Evolutionary conservation across 2,888 invertebrate species (phyloP).

Genomic region (Oegoconia quadripuncta): DNA sequence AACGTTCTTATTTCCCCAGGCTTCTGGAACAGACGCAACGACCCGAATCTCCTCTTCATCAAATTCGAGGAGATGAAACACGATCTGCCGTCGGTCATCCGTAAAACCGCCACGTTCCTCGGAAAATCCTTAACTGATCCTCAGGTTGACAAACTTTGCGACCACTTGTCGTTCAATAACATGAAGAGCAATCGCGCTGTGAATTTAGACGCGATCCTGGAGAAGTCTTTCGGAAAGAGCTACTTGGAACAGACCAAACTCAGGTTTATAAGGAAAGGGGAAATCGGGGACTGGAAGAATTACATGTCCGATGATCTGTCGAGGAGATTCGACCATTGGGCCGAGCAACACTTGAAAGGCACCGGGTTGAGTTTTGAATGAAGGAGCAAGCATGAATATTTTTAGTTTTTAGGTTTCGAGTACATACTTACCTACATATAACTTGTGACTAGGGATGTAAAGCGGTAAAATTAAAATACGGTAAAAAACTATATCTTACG

Average conservation of each 20-base stretch:
- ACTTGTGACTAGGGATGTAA: too few relatives aligned
- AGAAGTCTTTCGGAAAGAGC: constrained; percentile 69
- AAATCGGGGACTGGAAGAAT: constrained; percentile 89
- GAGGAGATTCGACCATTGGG: constrained; percentile 85
- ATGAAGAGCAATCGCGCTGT: constrained; percentile 91
- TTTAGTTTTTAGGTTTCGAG: too few relatives aligned
- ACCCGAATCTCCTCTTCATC: constrained; percentile 86
- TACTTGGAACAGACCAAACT: constrained; percentile 69
- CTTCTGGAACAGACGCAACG: constrained; percentile 85
- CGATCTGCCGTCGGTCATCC: constrained; percentile 83
- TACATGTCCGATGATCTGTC: constrained; percentile 87
- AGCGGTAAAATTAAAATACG: too few relatives aligned
- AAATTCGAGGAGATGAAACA: constrained; percentile 91
- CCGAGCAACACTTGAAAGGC: constrained; percentile 78
- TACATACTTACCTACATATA: too few relatives aligned
- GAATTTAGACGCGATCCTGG: constrained; percentile 83
- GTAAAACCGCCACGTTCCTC: constrained; percentile 85
- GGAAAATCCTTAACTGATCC: constrained; percentile 82
- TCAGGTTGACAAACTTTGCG: constrained; percentile 82
- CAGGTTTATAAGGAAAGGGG: constrained; percentile 87
- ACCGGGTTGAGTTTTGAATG: constrained; percentile 82
- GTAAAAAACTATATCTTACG: too few relatives aligned
- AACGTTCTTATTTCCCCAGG: constrained; percentile 41
- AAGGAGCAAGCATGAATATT: too few relatives aligned
- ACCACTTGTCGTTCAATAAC: constrained; percentile 87